These are phyloP conservation scores for Rhizoglyphus robini DNA, from an alignment of 1,140 invertebrate species.

Conservation along the genomic window DNA sequence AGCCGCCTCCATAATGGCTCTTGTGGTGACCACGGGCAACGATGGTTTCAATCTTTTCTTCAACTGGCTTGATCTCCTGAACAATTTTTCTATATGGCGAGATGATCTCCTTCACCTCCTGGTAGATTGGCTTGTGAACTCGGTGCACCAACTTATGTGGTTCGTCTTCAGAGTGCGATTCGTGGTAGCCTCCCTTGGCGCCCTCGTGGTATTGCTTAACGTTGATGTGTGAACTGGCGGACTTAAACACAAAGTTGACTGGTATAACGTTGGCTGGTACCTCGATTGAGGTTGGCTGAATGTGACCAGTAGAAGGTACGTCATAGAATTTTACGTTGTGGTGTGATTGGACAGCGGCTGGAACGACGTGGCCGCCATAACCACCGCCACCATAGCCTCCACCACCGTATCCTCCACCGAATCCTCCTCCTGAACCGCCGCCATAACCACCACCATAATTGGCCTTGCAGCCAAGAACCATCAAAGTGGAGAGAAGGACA, in stretches of 20 bases:
- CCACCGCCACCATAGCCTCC: neutral
- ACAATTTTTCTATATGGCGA: neutral
- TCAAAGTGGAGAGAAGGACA: too few species aligned
- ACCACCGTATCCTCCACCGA: neutral
- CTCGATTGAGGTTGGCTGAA: neutral
- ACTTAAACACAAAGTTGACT: neutral
- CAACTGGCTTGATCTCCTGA: neutral
- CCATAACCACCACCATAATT: conserved; percentile 11
- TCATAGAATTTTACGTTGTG: neutral
- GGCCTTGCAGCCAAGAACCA: too few species aligned
- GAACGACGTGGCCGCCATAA: neutral
- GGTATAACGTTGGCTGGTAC: neutral
- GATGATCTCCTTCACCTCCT: neutral
- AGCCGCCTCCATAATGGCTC: neutral
- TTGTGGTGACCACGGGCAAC: neutral
- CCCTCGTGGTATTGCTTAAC: neutral
- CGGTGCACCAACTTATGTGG: neutral
- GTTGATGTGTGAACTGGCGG: neutral
- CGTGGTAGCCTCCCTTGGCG: neutral
- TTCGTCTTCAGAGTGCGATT: neutral
- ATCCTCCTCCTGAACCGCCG: neutral
- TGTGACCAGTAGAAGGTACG: neutral
- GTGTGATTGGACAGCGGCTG: neutral
- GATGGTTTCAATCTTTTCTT: neutral
- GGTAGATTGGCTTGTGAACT: neutral